A percentile compares a stretch with the other conserved stretches of the same genome.
Conservation (phyloP, 1,140 invertebrate genomes). For the Drosophila willistoni region DNA sequence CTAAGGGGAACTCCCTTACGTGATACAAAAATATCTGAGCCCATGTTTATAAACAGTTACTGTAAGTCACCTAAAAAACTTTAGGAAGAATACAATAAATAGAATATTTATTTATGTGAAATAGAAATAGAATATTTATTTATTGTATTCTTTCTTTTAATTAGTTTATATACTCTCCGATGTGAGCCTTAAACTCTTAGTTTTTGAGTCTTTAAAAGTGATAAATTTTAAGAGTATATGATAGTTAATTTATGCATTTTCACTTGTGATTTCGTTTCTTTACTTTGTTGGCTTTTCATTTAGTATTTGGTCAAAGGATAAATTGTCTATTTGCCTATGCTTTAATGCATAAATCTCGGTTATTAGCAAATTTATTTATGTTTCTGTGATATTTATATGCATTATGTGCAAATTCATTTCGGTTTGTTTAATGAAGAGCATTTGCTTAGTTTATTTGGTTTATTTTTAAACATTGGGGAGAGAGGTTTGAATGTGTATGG, state of each 20-base stretch:
- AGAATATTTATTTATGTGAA: too few relatives aligned
- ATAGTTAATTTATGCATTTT: not conserved
- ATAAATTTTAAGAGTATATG: not conserved
- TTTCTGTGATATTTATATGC: constrained; percentile 49
- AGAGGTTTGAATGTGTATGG: not conserved
- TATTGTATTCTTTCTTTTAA: too few relatives aligned
- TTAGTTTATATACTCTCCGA: too few relatives aligned
- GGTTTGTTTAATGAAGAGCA: constrained; percentile 27
- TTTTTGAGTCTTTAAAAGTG: too few relatives aligned
- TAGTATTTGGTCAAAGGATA: constrained; percentile 22
- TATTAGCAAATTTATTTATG: constrained; percentile 74
- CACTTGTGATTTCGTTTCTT: not conserved
- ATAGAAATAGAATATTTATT: too few relatives aligned
- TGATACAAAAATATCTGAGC: too few relatives aligned
- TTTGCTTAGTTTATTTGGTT: constrained; percentile 3
- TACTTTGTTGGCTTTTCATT: constrained; percentile 35
- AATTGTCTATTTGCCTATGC: constrained; percentile 7
- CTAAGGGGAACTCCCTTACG: too few relatives aligned
- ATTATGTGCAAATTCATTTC: constrained; percentile 32
- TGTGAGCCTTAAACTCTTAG: too few relatives aligned
- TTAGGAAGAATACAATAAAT: too few relatives aligned
- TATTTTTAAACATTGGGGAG: not conserved
- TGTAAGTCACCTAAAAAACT: too few relatives aligned
- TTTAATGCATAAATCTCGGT: constrained; percentile 63
- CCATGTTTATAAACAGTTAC: too few relatives aligned